Conservation (phyloP, 2,113 vertebrate genomes). For the Tragelaphus imberbis region DNA sequence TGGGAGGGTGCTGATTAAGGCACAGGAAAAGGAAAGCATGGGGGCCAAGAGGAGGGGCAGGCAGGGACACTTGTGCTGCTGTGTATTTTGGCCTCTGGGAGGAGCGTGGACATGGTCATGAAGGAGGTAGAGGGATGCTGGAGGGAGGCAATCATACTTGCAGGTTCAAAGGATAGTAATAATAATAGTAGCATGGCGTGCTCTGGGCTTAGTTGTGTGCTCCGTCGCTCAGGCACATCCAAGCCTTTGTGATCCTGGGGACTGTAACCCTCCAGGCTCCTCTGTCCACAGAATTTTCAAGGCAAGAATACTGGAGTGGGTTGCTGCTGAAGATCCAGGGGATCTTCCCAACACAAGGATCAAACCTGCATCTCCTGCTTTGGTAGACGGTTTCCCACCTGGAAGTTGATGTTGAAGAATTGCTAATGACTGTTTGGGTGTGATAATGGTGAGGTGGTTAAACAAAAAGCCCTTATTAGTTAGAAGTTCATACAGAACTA, state of each 20-base stretch:
- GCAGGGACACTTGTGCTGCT: background rate
- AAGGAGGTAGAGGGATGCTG: background rate
- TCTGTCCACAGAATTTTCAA: background rate
- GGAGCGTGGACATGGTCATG: background rate
- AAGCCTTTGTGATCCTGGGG: background rate
- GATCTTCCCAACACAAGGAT: background rate
- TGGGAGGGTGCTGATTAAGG: background rate
- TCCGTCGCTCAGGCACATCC: background rate
- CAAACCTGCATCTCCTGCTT: background rate
- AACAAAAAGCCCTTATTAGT: background rate
- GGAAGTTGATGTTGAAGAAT: background rate
- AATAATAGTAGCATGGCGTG: accelerated
- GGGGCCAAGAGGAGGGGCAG: background rate
- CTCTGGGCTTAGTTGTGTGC: accelerated
- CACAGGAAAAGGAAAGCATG: background rate
- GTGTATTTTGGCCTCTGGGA: background rate
- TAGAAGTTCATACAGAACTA: background rate
- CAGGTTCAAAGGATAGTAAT: background rate
- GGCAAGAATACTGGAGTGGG: background rate
- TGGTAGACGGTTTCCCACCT: background rate
- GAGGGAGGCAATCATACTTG: background rate
- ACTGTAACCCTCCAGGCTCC: accelerated
- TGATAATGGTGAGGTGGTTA: background rate
- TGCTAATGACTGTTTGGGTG: background rate
- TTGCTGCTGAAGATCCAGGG: background rate